phyloP scores from a whole-genome alignment of 2,113 vertebrate genomes.

The Dascyllus trimaculatus region DNA sequence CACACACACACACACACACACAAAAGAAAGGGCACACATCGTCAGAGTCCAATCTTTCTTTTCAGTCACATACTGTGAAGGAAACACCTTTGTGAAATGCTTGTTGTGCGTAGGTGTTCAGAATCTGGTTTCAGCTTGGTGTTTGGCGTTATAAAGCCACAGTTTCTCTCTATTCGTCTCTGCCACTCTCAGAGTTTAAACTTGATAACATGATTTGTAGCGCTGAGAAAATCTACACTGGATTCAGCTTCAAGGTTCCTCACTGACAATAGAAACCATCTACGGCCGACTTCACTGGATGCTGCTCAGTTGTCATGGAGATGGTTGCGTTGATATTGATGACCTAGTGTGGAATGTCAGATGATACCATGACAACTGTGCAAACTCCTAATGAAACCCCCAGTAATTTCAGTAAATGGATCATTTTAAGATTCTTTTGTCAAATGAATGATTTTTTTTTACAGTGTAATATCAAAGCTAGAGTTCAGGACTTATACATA shows the following conservation, averaged over 20 bases:
- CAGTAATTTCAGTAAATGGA: not conserved
- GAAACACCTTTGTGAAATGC: not conserved
- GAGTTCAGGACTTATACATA: too few species aligned
- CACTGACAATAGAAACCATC: too few species aligned
- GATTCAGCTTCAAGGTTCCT: too few species aligned
- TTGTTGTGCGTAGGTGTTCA: conserved; percentile 6
- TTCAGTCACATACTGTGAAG: not conserved
- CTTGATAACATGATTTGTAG: too few species aligned
- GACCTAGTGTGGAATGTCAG: not conserved
- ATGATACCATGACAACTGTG: not conserved
- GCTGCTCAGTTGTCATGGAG: not conserved
- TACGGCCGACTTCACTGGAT: not conserved
- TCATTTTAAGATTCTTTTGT: not conserved
- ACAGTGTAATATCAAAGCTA: too few species aligned
- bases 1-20: not conserved
- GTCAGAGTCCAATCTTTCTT: not conserved
- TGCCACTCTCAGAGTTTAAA: not conserved
- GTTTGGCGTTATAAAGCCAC: not conserved
- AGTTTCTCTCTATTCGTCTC: not conserved
- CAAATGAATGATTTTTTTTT: not conserved
- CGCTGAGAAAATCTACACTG: too few species aligned
- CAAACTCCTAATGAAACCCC: not conserved
- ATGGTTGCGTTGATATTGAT: not conserved
- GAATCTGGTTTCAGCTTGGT: not conserved
- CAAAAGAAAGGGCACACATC: not conserved